Evolutionary conservation across 2,888 invertebrate genomes (phyloP), one percentile per base, ranked within the genome.

Genomic region (Arctia plantaginis): DNA sequence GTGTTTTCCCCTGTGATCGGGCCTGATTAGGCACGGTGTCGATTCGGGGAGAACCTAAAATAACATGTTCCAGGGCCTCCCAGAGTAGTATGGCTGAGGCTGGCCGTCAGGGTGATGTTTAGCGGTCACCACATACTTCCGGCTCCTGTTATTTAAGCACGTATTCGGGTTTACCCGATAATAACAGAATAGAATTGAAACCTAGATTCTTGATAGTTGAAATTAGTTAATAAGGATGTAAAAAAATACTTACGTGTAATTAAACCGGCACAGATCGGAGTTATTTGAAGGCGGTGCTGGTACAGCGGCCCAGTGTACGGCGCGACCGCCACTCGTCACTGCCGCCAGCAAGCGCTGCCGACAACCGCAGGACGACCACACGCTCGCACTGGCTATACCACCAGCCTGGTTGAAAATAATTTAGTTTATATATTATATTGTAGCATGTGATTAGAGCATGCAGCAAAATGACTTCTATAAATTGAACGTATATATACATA

Each of bases 331-430:
- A 65, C 97, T 97, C 1, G 97, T 97, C 68, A 97, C 97, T 7
- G 97, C 97, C 66, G 97, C 97, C 72, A 97, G 95, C 30, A 97
- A 90, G 72, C 97, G 96, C 75, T 96, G 95, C 18, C 96, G 96
- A 82, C 97, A 97, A 1, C 97, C 97, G 84, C 97, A 97, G 0
- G 97, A 97, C 0, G 97, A 97, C 90, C 97, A 95, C 64, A 97
- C 96, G 71, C 96, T 96, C 0, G 97, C 97, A 79, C 96, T 96
- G 1, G 97, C 97, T 83, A 96, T 95, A 67, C 97, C 96, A 79
- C 97, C 97, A 51, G 97, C 97, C 97, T 97, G 90, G 33, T 27
- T 6, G 3, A 59, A 74, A 39, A 47, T 47, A 41, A 62, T 30
- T 6, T 20, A 55, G 6, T 39, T 69, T 59, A 41, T 6, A 23